Conservation (phyloP, 1,140 invertebrate species). For the Drosophila varians region DNA sequence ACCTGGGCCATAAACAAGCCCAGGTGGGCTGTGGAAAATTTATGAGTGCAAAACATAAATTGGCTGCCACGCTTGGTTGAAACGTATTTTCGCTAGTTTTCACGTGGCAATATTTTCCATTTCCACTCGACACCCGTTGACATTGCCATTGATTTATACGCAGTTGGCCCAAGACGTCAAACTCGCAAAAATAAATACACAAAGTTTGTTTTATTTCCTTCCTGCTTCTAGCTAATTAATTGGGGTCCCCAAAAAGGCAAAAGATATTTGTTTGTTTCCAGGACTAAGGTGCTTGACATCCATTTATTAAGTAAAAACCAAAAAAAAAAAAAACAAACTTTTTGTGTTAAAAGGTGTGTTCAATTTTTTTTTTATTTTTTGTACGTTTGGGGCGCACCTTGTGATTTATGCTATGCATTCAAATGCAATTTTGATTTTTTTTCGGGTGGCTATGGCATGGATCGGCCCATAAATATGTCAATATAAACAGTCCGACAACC, state of each 20-base stretch:
- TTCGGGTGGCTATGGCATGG: slow-evolving; percentile 1
- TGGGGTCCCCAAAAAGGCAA: background rate
- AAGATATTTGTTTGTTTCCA: slow-evolving; percentile 13
- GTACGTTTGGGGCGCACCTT: slow-evolving; percentile 46
- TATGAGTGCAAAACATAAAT: slow-evolving; percentile 70
- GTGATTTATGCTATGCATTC: slow-evolving; percentile 74
- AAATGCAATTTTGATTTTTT: slow-evolving; percentile 48
- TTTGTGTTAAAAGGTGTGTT: slow-evolving; percentile 74
- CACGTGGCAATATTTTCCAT: slow-evolving; percentile 53
- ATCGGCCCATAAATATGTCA: slow-evolving; percentile 71
- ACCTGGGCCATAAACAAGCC: slow-evolving; percentile 66
- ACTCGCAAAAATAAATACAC: slow-evolving; percentile 40
- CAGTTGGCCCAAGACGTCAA: slow-evolving; percentile 35
- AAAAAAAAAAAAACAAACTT: slow-evolving; percentile 43
- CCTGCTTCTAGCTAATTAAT: slow-evolving; percentile 46
- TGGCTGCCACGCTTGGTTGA: slow-evolving; percentile 50
- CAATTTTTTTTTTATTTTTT: slow-evolving; percentile 4
- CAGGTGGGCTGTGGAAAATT: slow-evolving; percentile 62
- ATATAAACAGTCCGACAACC: slow-evolving; percentile 63
- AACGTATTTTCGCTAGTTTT: slow-evolving; percentile 67
- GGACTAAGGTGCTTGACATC: slow-evolving; percentile 44
- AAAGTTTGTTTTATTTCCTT: slow-evolving; percentile 1
- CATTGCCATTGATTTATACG: slow-evolving; percentile 77
- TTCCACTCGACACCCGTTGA: slow-evolving; percentile 27
- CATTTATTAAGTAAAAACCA: slow-evolving; percentile 26